phyloP scores from a whole-genome alignment of 2,888 invertebrate species.

The Itoplectis maculator region DNA sequence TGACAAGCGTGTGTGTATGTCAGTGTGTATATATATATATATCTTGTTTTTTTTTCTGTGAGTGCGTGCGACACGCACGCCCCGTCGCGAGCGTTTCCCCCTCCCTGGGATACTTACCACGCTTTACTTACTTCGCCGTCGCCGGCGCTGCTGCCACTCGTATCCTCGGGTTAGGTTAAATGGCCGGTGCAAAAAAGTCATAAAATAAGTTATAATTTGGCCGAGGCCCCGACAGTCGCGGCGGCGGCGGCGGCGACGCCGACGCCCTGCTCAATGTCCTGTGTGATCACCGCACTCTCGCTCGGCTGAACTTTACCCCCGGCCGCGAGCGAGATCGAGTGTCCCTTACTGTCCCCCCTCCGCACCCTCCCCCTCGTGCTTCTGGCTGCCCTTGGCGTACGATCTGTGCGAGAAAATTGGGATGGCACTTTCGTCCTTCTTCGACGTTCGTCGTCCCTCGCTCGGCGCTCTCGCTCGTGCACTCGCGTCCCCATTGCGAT shows the following conservation, averaged over 20 bases:
- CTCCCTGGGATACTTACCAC: slow-evolving; percentile 67
- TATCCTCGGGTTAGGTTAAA: slow-evolving; percentile 79
- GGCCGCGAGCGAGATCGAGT: slow-evolving; percentile 41
- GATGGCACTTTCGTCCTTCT: slow-evolving; percentile 39
- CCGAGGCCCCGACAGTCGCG: slow-evolving; percentile 67
- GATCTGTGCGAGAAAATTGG: slow-evolving; percentile 58
- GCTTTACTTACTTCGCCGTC: slow-evolving; percentile 48
- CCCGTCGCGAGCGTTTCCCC: slow-evolving; percentile 59
- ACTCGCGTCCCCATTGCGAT: slow-evolving; percentile 30
- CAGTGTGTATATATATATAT: neutral
- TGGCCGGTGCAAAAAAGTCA: slow-evolving; percentile 84
- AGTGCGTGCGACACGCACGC: slow-evolving; percentile 47
- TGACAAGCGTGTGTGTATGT: neutral
- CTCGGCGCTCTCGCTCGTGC: neutral
- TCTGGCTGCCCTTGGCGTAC: slow-evolving; percentile 13
- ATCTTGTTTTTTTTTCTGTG: too few species aligned
- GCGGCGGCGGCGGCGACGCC: slow-evolving; percentile 72
- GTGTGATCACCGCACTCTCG: slow-evolving; percentile 83
- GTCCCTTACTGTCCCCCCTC: neutral
- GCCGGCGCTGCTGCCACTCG: neutral
- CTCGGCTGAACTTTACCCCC: slow-evolving; percentile 82
- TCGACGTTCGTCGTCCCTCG: neutral
- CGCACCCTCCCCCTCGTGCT: neutral
- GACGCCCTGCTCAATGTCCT: slow-evolving; percentile 84
- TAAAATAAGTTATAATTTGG: slow-evolving; percentile 85